These are phyloP conservation scores for Aleiodes sp. DNA, from an alignment of 1,140 invertebrate genomes.

Conservation along the genomic window DNA sequence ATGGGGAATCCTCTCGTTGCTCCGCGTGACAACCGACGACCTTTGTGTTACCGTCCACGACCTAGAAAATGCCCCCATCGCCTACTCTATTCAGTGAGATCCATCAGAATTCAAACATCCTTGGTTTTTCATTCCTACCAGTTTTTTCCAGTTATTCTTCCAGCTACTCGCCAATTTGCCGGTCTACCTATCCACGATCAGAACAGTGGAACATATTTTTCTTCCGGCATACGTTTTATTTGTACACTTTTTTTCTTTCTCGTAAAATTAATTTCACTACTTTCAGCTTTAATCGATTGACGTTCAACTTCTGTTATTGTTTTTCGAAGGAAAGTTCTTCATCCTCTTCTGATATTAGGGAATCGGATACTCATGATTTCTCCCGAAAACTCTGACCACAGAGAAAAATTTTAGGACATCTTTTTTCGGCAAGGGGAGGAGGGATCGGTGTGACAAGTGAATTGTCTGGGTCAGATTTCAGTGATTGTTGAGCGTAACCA, in stretches of 20 bases:
- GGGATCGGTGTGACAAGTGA: too few species aligned
- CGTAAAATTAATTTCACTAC: background rate
- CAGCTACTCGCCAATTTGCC: too few species aligned
- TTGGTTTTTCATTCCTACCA: background rate
- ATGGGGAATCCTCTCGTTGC: conserved; percentile 32
- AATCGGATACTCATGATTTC: background rate
- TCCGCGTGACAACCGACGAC: conserved; percentile 36
- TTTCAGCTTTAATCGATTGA: background rate
- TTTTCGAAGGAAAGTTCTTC: too few species aligned
- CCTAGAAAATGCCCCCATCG: conserved; percentile 32
- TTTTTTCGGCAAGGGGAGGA: too few species aligned
- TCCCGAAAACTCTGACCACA: background rate
- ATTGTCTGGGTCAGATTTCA: background rate
- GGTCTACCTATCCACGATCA: too few species aligned
- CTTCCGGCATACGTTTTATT: background rate
- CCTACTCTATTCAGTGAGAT: background rate
- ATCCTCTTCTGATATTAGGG: too few species aligned
- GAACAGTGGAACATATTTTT: too few species aligned
- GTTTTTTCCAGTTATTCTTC: background rate
- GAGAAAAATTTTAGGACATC: background rate
- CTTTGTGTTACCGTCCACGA: conserved; percentile 30
- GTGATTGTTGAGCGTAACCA: background rate
- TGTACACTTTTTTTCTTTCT: background rate
- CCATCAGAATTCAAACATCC: conserved; percentile 2
- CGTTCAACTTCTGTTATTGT: background rate